A percentile compares a stretch with the other conserved stretches of the same genome.
These are phyloP conservation scores for Apus apus DNA, from an alignment of 2,113 vertebrate species.

Conservation along the genomic window DNA sequence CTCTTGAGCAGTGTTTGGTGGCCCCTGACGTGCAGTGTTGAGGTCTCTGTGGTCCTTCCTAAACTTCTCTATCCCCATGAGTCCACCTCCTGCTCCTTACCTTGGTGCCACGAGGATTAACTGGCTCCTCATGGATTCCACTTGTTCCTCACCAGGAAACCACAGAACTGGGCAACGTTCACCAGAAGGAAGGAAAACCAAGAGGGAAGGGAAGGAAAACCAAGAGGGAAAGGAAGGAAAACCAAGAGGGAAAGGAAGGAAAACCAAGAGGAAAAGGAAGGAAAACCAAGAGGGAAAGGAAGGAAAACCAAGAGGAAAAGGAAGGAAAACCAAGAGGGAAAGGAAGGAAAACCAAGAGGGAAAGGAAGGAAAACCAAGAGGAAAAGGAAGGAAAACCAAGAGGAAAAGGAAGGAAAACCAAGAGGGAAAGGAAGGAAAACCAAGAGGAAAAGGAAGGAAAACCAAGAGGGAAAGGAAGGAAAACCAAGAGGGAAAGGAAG, in stretches of 20 bases:
- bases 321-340: too few species aligned
- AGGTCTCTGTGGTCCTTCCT: neutral
- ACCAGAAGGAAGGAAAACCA: neutral
- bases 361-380: too few species aligned
- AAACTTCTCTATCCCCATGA: neutral
- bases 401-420: accelerated
- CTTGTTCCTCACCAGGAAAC: neutral
- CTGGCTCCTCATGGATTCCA: neutral
- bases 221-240: too few species aligned
- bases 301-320: too few species aligned
- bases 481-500: neutral
- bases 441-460: too few species aligned
- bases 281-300: neutral
- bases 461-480: too few species aligned
- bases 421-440: neutral
- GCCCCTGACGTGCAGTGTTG: accelerated
- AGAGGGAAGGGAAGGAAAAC: neutral
- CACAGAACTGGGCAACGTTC: neutral
- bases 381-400: too few species aligned
- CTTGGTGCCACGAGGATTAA: too few species aligned
- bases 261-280: neutral
- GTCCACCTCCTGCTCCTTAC: neutral
- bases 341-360: accelerated
- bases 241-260: neutral
- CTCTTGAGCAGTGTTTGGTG: neutral